Percentiles rank a stretch among this genome's conserved stretches.
phyloP scores from a whole-genome alignment of 2,113 vertebrate genomes.

The Trichechus manatus region DNA sequence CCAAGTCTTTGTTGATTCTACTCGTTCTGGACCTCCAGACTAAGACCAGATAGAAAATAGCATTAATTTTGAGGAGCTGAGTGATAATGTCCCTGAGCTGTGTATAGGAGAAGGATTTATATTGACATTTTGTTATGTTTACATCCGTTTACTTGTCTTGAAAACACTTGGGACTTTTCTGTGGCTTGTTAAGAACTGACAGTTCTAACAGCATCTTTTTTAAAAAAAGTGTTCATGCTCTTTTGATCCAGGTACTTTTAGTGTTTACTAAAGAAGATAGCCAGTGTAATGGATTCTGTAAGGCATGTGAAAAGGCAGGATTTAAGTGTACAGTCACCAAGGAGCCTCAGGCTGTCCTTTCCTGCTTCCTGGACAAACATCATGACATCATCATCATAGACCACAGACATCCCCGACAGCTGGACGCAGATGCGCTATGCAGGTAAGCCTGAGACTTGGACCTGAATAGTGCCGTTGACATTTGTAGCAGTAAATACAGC shows the following conservation, averaged over 20 bases:
- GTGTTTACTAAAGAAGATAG: constrained; percentile 99
- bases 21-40: neutral
- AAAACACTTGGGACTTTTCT: constrained; percentile 30
- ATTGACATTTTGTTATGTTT: neutral
- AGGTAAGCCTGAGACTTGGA: constrained; percentile 87
- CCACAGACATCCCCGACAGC: constrained; percentile 95
- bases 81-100: neutral
- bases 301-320: constrained; percentile 96
- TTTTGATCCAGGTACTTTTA: constrained; percentile 94
- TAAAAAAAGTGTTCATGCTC: constrained; percentile 51
- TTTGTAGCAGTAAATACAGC: neutral
- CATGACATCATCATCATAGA: constrained; percentile 98
- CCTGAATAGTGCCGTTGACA: accelerated
- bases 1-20: constrained; percentile 15
- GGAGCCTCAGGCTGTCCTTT: constrained; percentile 93
- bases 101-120: neutral
- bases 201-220: neutral
- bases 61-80: neutral
- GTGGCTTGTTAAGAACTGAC: constrained; percentile 12
- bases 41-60: neutral
- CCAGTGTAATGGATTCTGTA: constrained; percentile 96
- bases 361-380: constrained; percentile 95
- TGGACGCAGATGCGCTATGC: constrained; percentile 97
- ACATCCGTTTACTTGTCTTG: neutral
- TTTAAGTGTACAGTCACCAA: constrained; percentile 93